Evolutionary conservation across 2,113 vertebrate species (phyloP).

Genomic region (Gobius niger): DNA sequence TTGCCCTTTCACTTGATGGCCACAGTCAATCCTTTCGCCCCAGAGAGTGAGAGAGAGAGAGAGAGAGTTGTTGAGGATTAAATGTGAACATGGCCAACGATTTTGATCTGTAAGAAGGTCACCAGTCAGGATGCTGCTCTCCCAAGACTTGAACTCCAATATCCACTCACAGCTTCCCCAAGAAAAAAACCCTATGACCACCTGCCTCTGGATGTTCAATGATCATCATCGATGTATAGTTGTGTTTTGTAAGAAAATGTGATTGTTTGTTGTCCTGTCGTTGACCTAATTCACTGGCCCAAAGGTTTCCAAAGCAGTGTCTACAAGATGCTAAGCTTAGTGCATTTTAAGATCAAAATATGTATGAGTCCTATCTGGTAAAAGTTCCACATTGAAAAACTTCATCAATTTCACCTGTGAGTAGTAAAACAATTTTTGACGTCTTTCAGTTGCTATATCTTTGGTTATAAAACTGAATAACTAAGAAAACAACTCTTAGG

Average conservation of each 20-base stretch:
- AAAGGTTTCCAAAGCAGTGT: no score
- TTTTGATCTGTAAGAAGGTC: conserved; percentile 55
- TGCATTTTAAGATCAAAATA: no score
- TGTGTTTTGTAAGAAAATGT: not conserved
- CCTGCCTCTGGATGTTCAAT: not conserved
- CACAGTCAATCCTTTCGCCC: conserved; percentile 18
- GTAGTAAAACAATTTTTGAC: not conserved
- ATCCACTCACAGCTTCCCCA: not conserved
- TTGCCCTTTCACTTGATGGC: not conserved
- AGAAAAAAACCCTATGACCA: not conserved
- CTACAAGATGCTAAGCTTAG: no score
- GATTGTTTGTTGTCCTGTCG: no score
- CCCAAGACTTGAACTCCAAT: conserved; percentile 32
- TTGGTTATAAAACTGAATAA: not conserved
- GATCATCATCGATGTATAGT: not conserved
- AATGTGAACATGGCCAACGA: conserved; percentile 56
- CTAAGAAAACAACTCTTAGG: not conserved
- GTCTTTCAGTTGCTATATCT: not conserved
- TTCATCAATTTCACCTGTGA: not conserved
- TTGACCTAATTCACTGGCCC: no score
- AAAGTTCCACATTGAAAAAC: no score
- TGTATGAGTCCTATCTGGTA: no score
- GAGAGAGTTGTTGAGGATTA: conserved; percentile 55
- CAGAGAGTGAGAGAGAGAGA: conserved; percentile 10
- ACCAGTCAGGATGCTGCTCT: conserved; percentile 44